Evolutionary conservation across 2,888 invertebrate species (phyloP), one percentile per base, ranked within the genome.

Genomic region (Deilephila elpenor): DNA sequence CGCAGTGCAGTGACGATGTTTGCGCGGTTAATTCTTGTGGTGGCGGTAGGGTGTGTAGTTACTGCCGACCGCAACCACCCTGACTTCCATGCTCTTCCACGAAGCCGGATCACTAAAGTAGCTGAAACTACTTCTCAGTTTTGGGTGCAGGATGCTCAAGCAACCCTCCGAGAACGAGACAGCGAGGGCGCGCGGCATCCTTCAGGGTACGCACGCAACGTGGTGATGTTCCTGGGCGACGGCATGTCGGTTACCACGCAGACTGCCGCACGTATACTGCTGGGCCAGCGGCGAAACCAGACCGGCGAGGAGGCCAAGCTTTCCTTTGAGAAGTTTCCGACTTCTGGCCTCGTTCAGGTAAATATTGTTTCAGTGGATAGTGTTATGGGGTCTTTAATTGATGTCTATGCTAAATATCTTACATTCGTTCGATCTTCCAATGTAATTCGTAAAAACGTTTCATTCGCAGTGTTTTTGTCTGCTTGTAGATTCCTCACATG

Each of bases 201-300:
- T 17, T 71, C 75, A 59, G 37, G 76, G 20, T 73, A 75, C 74
- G 29, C 20, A 1, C 32, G 74, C 72, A 97, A 97, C 86, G 91
- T 97, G 8, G 96, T 97, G 74, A 91, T 97, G 86, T 97, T 97
- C 87, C 86, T 97, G 70, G 97, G 97, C 3, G 97, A 97, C 87
- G 97, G 97, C 53, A 97, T 97, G 97, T 96, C 96, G 7, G 88
- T 97, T 61, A 93, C 96, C 0, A 97, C 97, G 0, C 87, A 96
- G 70, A 95, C 96, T 0, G 97, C 96, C 0, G 95, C 96, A 25
- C 93, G 97, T 78, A 95, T 96, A 37, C 95, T 96, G 79, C 95
- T 95, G 62, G 97, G 96, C 0, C 97, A 97, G 85, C 88, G 94
- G 6, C 84, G 88, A 0, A 91, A 91, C 0, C 82, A 83, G 51